Base-by-base conservation (phyloP, 2,113 vertebrate species). In the Clarias batrachus region DNA sequence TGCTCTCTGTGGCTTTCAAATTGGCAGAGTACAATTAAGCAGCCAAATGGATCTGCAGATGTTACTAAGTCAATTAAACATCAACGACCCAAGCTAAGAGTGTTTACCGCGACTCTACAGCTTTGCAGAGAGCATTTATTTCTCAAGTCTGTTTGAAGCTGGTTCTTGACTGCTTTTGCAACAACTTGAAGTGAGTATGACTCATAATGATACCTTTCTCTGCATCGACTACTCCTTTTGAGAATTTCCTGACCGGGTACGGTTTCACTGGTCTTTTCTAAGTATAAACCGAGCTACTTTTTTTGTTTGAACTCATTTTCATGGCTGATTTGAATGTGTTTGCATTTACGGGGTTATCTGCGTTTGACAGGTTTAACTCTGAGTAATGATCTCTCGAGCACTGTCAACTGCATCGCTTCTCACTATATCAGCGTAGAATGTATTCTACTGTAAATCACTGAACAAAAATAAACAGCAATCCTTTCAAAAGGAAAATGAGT, bases 1-100 rank as follows among this genome's bases (percentile, higher is more conserved):
- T 80, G 60, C 59, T 89, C 89, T 89, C 77, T 76, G 66, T 86
- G 86, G 66, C 87, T 87, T 81, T 89, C 90, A 91, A 90, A 91
- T 91, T 88, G 90, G 83, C 88, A 87, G 65, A 88, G 33, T 91
- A 77, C 91, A 90, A 94, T 94, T 92, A 92, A 89, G 84, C 76
- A 71, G 85, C 82, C 89, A 89, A 92, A 90, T 80, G 86, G 84
- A 89, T 89, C 87, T 41, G 70, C 93, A 91, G 91, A 91, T 94
- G 93, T 92, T 91, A 90, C 83, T 37, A 88, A 91, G 86, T 91
- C 91, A 94, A 93, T 91, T 89, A 90, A 88, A 93, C 90, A 90
- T 93, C 91, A 89, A 91, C 92, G 92, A 92, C 91, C 88, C 85
- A 87, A 90, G 87, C 89, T 90, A 90, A 92, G 90, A 88, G 87